phyloP scores from a whole-genome alignment of 2,797 vertebrate genomes.

The Aulostomus chinensis region DNA sequence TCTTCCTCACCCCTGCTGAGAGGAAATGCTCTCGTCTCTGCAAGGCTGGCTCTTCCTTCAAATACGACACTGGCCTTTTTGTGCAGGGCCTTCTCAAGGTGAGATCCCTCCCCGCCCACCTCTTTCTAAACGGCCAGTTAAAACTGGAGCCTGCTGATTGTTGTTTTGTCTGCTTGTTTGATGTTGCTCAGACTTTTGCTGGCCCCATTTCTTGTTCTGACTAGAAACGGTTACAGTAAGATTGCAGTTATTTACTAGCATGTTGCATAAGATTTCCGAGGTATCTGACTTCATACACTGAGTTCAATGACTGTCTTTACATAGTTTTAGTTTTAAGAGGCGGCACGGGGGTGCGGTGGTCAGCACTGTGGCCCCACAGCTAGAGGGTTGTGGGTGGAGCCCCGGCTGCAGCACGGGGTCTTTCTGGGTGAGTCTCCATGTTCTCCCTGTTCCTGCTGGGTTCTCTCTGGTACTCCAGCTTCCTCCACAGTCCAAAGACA shows the following conservation, averaged over 20 bases:
- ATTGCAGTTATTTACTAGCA: no score
- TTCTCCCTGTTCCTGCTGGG: no score
- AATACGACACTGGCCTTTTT: conserved; percentile 95
- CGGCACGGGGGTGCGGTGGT: no score
- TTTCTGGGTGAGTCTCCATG: no score
- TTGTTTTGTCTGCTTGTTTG: no score
- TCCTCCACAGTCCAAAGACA: no score
- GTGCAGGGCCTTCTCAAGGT: conserved; percentile 98
- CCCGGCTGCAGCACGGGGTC: no score
- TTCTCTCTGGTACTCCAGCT: no score
- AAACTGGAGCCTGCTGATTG: no score
- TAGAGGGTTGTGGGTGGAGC: no score
- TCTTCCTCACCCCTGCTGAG: conserved; percentile 93
- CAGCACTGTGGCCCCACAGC: no score
- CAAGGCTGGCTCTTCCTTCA: conserved; percentile 88
- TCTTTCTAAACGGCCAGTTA: no score
- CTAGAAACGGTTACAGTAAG: neutral
- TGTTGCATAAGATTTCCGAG: neutral
- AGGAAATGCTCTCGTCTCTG: conserved; percentile 95
- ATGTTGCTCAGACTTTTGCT: neutral
- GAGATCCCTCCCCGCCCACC: conserved; percentile 26
- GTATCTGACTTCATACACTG: neutral
- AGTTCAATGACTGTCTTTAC: neutral
- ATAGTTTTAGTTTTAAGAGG: neutral
- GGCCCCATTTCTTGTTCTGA: conserved; percentile 17